Conservation (phyloP, 2,113 vertebrate species). For the Dolichallabes microphthalmus region DNA sequence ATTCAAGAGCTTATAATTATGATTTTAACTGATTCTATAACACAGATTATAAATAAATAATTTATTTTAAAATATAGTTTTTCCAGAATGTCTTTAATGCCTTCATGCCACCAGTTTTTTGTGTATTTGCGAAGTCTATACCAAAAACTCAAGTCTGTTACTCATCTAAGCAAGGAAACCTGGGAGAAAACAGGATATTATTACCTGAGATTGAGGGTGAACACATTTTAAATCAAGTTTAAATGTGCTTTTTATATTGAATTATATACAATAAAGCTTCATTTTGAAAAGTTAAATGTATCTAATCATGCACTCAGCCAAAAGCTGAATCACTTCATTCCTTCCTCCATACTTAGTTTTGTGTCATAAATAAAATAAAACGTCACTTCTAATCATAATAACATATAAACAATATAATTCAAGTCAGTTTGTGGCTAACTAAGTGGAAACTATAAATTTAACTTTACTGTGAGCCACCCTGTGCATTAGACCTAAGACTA, state of each 20-base stretch:
- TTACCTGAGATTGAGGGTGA: not conserved
- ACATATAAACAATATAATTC: not conserved
- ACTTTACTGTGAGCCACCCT: not conserved
- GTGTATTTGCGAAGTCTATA: not conserved
- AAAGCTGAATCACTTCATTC: not conserved
- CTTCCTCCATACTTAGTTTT: not conserved
- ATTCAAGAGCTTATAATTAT: not conserved
- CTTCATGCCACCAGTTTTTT: not conserved
- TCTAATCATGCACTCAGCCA: no score
- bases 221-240: not conserved
- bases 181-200: not conserved
- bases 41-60: not conserved
- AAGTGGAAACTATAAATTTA: not conserved
- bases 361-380: not conserved
- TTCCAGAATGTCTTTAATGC: not conserved
- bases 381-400: not conserved
- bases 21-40: no score
- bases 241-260: not conserved
- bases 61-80: no score
- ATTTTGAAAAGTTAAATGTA: not conserved
- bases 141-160: not conserved
- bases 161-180: not conserved
- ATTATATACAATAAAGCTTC: not conserved
- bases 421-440: not conserved
- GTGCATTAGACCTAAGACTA: not conserved